Evolutionary conservation across 2,888 invertebrate species (phyloP).

Genomic region (Hedya salicella): DNA sequence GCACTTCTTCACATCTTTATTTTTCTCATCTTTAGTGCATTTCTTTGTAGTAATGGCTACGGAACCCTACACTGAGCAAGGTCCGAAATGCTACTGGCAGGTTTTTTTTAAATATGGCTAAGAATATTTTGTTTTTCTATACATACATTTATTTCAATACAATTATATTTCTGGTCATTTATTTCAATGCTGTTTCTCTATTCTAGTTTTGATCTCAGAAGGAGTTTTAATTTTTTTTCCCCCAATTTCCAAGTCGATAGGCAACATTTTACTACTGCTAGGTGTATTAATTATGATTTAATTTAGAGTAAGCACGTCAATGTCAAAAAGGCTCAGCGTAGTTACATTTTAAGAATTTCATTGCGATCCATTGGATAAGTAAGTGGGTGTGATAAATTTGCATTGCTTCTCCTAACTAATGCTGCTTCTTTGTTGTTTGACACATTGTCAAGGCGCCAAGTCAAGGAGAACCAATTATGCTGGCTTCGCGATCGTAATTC

Average conservation of each 20-base stretch:
- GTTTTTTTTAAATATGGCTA: too few species aligned
- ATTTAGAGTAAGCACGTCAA: conserved; percentile 10
- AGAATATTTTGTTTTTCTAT: too few species aligned
- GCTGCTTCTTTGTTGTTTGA: conserved; percentile 67
- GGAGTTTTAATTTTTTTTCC: background rate
- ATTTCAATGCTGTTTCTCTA: too few species aligned
- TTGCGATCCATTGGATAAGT: conserved; percentile 48
- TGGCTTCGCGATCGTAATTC: background rate
- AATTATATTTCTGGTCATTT: too few species aligned
- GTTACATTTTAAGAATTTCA: conserved; percentile 12
- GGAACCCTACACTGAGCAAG: too few species aligned
- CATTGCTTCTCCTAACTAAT: conserved; percentile 68
- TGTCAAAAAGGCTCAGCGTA: conserved; percentile 14
- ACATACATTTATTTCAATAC: too few species aligned
- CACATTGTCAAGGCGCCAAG: conserved; percentile 73
- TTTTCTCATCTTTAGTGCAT: too few species aligned
- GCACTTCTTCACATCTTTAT: too few species aligned
- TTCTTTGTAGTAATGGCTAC: too few species aligned
- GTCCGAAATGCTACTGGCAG: too few species aligned
- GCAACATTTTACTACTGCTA: background rate
- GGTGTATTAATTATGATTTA: background rate
- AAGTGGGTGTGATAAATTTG: conserved; percentile 69
- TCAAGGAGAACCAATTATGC: conserved; percentile 59
- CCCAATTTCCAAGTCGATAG: background rate
- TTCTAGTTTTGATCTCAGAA: too few species aligned